A percentile compares a stretch with the other conserved stretches of the same genome.
phyloP scores from a whole-genome alignment of 2,888 invertebrate species.

The Operophtera brumata region DNA sequence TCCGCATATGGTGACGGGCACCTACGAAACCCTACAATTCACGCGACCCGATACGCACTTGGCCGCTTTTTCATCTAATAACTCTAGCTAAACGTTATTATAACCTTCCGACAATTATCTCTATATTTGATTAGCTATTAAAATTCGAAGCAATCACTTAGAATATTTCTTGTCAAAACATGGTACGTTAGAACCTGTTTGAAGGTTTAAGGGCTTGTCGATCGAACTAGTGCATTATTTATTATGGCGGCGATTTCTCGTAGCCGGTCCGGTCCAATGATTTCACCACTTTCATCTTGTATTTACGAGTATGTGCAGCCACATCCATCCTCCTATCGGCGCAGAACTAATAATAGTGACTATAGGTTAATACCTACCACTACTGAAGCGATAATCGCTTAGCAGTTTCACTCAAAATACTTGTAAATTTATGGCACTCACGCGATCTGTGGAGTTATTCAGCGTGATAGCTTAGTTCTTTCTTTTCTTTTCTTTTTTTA shows the following conservation, averaged over 20 bases:
- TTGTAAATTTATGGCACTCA: neutral
- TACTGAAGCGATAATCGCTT: too few species aligned
- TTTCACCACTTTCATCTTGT: conserved; percentile 79
- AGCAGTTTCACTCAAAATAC: neutral
- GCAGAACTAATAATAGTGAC: conserved; percentile 5
- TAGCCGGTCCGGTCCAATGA: conserved; percentile 60
- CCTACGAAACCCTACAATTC: too few species aligned
- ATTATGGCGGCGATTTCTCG: conserved; percentile 75
- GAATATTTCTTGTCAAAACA: conserved; percentile 53
- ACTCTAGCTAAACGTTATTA: conserved; percentile 6
- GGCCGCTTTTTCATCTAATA: too few species aligned
- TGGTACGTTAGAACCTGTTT: conserved; percentile 57
- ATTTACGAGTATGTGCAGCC: conserved; percentile 55
- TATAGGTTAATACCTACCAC: too few species aligned
- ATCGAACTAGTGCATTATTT: conserved; percentile 76
- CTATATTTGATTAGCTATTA: conserved; percentile 23
- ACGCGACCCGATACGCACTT: too few species aligned
- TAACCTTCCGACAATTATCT: conserved; percentile 27
- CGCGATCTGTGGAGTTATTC: neutral
- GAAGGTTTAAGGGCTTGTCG: conserved; percentile 64
- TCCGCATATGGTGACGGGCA: too few species aligned
- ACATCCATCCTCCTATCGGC: conserved; percentile 47
- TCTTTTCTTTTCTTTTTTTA: too few species aligned
- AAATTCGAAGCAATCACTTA: conserved; percentile 33
- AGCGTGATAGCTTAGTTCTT: neutral